Conservation (phyloP, 2,797 vertebrate species). For the Liparis tanakae region DNA sequence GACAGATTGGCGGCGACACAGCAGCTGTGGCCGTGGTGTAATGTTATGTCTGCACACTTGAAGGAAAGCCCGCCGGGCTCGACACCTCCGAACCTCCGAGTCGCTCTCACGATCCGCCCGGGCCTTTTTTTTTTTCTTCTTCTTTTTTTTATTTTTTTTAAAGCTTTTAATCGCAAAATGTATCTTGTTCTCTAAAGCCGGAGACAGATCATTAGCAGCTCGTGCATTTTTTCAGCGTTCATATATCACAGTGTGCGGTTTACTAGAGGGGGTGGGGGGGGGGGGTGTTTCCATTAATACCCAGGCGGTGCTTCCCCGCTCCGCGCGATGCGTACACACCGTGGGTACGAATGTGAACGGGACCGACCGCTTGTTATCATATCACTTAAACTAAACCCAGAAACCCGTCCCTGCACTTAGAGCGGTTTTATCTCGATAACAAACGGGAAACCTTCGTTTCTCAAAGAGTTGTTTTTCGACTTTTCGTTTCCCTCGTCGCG, state of each 20-base stretch:
- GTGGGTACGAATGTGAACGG: neutral
- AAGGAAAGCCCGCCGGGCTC: conserved; percentile 48
- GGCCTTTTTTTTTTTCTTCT: conserved; percentile 20
- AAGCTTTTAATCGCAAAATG: conserved; percentile 38
- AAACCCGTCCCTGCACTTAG: neutral
- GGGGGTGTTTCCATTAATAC: conserved; percentile 25
- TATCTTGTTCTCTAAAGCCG: neutral
- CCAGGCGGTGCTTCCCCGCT: conserved; percentile 1
- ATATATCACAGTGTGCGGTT: neutral
- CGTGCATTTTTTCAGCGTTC: conserved; percentile 33
- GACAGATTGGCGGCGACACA: conserved; percentile 76
- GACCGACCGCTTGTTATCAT: neutral
- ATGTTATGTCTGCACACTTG: conserved; percentile 71
- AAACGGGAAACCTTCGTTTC: neutral
- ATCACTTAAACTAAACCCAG: conserved; percentile 2
- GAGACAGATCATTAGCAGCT: conserved; percentile 16
- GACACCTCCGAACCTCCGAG: conserved; percentile 55
- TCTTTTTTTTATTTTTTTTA: conserved; percentile 7
- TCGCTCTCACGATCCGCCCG: conserved; percentile 24
- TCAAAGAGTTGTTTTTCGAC: conserved; percentile 20
- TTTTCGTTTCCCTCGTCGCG: conserved; percentile 22
- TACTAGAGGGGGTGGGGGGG: neutral
- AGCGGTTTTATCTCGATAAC: neutral
- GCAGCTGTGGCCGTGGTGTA: conserved; percentile 73
- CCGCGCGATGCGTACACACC: conserved; percentile 18